Base-by-base conservation (phyloP, 1,140 invertebrate species). In the Maconellicoccus hirsutus region DNA sequence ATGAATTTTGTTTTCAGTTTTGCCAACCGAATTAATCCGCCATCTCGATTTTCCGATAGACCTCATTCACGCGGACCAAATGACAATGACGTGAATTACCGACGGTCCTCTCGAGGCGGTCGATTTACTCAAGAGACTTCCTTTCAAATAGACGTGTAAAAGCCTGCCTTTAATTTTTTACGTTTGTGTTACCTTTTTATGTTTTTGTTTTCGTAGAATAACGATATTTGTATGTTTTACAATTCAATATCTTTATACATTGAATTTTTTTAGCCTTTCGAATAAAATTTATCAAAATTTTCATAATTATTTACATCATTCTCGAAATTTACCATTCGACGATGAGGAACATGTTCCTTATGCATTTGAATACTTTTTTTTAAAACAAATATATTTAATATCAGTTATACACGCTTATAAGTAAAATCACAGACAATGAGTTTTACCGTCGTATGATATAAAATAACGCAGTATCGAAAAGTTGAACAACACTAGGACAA, bases 21-120 rank as follows among this genome's bases (percentile, higher is more conserved):
- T 80, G 78, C 81, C 78, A 80, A 84, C 77, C 81, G 83, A 75
- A 79, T 85, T 78, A 82, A 84, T 77, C 84, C 83, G 77, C 83
- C 84, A 76, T 79, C 82, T 75, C 79, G 82, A 25, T 84, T 84
- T 80, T 82, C 83, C 77, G 84, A 80, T 10, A 74, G 77, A 29
- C 77, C 77, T 7, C 76, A 83, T 78, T 79, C 82, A 75, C 79
- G 82, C 78, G 83, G 83, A 78, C 76, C 83, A 76, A 83, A 80
- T 77, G 82, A 84, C 73, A 79, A 80, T 59, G 81, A 81, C 76
- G 82, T 79, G 76, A 81, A 83, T 76, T 76, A 82, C 70, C 69
- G 76, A 33, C 69, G 75, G 52, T 73, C 72, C 59, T 75, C 75
- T 26, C 72, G 74, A 23, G 73, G 75, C 26, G 69, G 73, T 14